Evolutionary conservation across 92 coral and sea anemone species (phyloP).

Genomic region (Montipora capitata): DNA sequence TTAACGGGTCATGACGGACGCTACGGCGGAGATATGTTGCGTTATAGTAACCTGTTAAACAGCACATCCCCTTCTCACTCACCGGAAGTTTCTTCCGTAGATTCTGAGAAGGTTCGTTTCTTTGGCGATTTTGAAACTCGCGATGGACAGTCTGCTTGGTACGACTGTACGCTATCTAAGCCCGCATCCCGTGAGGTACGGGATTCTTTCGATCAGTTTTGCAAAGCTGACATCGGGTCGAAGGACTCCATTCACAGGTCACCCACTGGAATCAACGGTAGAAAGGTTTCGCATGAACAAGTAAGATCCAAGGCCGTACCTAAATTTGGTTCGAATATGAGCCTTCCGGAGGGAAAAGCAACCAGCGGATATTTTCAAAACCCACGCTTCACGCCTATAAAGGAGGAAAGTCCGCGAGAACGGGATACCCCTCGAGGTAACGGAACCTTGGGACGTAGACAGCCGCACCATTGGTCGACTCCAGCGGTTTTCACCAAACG

Average conservation of each 20-base stretch:
- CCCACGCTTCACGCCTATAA: conserved; percentile 72
- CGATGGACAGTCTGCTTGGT: conserved; percentile 87
- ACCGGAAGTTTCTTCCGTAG: conserved; percentile 55
- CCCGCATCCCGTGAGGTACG: conserved; percentile 99
- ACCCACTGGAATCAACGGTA: conserved; percentile 49
- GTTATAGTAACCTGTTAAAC: conserved; percentile 48
- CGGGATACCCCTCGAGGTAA: conserved; percentile 72
- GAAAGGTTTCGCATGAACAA: conserved; percentile 83
- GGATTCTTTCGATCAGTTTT: conserved; percentile 98
- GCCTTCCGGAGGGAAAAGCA: conserved; percentile 80
- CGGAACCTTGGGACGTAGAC: conserved; percentile 68
- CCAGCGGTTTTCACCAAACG: conserved; percentile 89
- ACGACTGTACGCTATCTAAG: conserved; percentile 84
- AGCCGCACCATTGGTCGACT: conserved; percentile 97
- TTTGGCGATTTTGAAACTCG: conserved; percentile 77
- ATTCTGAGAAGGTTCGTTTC: conserved; percentile 83
- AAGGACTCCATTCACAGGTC: conserved; percentile 89
- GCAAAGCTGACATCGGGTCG: conserved; percentile 88
- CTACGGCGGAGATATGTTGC: conserved; percentile 83
- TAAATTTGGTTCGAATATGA: conserved; percentile 84
- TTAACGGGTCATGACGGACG: conserved; percentile 80
- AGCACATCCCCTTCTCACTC: conserved; percentile 46
- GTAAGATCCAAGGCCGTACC: conserved; percentile 78
- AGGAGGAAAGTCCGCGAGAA: conserved; percentile 65
- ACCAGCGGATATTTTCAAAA: conserved; percentile 56